These are phyloP conservation scores for Himalopsyche kuldschensis DNA, from an alignment of 2,888 invertebrate species.

Conservation along the genomic window DNA sequence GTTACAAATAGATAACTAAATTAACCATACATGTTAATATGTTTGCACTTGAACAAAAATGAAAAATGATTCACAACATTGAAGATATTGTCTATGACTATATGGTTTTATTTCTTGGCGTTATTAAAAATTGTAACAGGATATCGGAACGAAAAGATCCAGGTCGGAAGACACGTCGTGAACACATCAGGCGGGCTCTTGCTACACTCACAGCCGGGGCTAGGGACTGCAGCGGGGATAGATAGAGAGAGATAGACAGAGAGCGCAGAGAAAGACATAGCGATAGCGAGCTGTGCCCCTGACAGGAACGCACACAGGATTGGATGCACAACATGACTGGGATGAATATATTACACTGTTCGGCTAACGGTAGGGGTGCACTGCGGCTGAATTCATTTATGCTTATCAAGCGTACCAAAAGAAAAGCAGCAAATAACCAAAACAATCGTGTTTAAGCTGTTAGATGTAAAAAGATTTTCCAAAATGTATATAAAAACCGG, in stretches of 20 bases:
- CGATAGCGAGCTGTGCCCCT: constrained; percentile 21
- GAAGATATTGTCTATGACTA: no score
- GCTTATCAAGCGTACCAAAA: neutral
- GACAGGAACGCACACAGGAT: constrained; percentile 41
- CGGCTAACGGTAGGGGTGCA: neutral
- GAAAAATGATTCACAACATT: no score
- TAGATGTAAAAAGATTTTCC: no score
- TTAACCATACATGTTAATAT: no score
- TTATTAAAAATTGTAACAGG: neutral
- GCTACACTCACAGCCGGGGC: constrained; percentile 4
- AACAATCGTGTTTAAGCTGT: neutral
- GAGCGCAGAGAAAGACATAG: constrained; percentile 4
- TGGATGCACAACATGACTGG: neutral
- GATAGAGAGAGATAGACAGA: constrained; percentile 27
- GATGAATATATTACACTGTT: neutral
- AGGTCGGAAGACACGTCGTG: neutral
- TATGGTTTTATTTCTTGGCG: no score
- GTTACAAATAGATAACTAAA: no score
- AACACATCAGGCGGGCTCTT: neutral
- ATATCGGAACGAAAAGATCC: neutral
- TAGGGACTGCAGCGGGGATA: constrained; percentile 6
- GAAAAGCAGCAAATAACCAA: constrained; percentile 1
- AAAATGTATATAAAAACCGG: no score
- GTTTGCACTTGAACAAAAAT: no score
- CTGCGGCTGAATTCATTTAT: neutral